Evolutionary conservation across 2,888 invertebrate species (phyloP), one percentile per base, ranked within the genome.

Genomic region (Amphimallon solstitiale): DNA sequence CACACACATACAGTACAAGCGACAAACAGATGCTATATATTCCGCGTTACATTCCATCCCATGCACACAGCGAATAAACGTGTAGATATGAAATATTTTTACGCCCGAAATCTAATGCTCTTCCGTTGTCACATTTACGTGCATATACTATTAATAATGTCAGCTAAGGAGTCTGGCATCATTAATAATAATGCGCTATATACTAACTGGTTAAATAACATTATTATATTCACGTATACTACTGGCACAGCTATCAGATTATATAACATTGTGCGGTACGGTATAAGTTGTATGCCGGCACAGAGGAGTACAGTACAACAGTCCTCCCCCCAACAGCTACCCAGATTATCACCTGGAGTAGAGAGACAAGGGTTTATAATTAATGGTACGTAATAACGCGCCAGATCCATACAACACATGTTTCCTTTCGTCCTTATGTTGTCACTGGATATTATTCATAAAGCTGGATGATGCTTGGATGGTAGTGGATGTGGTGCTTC

Each of bases 341-440:
- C 63, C 65, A 68, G 76, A 78, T 78, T 77, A 78, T 77, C 77
- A 77, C 77, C 76, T 77, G 77, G 71, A 75, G 73, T 71, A 68
- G 73, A 75, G 73, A 75, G 75, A 74, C 74, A 74, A 75, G 77
- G 77, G 75, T 76, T 72, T 70, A 75, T 78, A 77, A 78, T 77
- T 78, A 78, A 78, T 77, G 76, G 75, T 72, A 74, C 69, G 73
- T 74, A 76, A 77, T 77, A 76, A 76, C 73, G 72, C 71, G 70
- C 71, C 72, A 73, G 70, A 73, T 73, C 72, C 73, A 72, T 70
- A 70, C 71, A 71, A 72, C 74, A 74, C 72, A 71, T 73, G 74
- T 72, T 67, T 74, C 70, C 68, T 70, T 69, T 69, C 68, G 69
- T 70, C 70, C 71, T 70, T 70, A 68, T 59, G 65, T 63, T 70